phyloP scores from a whole-genome alignment of 2,888 invertebrate species.

The Steinernema carpocapsae region DNA sequence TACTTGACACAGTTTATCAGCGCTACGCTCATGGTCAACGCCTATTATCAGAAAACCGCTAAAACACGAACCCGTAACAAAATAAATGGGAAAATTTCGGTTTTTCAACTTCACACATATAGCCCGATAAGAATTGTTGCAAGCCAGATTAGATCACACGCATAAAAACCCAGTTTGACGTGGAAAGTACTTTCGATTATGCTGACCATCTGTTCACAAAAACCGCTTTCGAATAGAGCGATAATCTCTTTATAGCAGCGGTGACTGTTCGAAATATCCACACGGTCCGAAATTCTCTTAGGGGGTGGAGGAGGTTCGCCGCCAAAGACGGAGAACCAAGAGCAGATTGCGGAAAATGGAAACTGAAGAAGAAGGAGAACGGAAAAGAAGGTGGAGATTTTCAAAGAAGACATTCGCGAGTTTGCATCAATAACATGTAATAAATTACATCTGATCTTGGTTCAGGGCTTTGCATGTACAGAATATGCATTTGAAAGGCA shows the following conservation, averaged over 20 bases:
- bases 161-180: neutral
- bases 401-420: neutral
- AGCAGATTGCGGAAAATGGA: too few species aligned
- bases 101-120: too few species aligned
- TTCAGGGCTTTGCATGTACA: too few species aligned
- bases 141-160: neutral
- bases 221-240: constrained; percentile 28
- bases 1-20: too few species aligned
- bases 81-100: too few species aligned
- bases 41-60: too few species aligned
- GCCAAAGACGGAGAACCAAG: neutral
- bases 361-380: constrained; percentile 2
- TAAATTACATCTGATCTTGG: too few species aligned
- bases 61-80: too few species aligned
- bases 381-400: constrained; percentile 1
- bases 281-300: constrained; percentile 21
- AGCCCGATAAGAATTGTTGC: too few species aligned
- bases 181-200: constrained; percentile 30
- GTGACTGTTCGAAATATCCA: constrained; percentile 28
- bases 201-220: constrained; percentile 23
- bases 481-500: too few species aligned
- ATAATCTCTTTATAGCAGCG: constrained; percentile 30
- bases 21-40: too few species aligned
- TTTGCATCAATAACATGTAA: too few species aligned
- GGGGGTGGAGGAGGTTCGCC: constrained; percentile 4